A percentile compares a stretch with the other conserved stretches of the same genome.
phyloP scores from a whole-genome alignment of 2,797 vertebrate genomes.

The Furcifer pardalis region DNA sequence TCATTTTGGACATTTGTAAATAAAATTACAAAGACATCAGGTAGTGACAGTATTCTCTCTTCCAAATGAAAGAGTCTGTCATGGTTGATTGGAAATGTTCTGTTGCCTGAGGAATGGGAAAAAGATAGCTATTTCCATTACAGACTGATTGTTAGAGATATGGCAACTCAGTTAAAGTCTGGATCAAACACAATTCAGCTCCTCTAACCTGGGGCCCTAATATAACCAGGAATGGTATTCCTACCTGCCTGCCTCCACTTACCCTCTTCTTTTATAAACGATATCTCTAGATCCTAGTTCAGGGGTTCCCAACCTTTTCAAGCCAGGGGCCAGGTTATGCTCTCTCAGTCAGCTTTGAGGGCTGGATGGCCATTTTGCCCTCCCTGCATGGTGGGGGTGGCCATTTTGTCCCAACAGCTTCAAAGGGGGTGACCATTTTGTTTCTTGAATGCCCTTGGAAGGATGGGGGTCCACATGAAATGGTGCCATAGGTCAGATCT shows the following conservation, averaged over 20 bases:
- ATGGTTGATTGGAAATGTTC: no score
- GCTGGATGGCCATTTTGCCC: no score
- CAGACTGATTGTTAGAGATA: not conserved
- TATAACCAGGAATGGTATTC: not conserved
- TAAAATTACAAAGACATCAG: constrained; percentile 2
- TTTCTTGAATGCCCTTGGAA: no score
- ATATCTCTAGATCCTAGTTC: not conserved
- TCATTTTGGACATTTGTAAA: constrained; percentile 24
- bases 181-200: not conserved
- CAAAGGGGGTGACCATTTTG: no score
- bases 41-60: not conserved
- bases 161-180: not conserved
- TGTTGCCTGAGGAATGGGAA: not conserved
- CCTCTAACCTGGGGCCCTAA: no score
- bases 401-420: no score
- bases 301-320: no score
- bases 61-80: not conserved
- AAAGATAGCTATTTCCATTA: not conserved
- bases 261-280: not conserved
- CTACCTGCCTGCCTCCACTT: not conserved
- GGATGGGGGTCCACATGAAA: no score
- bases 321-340: no score
- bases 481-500: no score
- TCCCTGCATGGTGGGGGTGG: no score
- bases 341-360: no score